A percentile compares a stretch with the other conserved stretches of the same genome.
Evolutionary conservation across 1,140 invertebrate species (phyloP).

Genomic region (Drosophila rhopaloa): DNA sequence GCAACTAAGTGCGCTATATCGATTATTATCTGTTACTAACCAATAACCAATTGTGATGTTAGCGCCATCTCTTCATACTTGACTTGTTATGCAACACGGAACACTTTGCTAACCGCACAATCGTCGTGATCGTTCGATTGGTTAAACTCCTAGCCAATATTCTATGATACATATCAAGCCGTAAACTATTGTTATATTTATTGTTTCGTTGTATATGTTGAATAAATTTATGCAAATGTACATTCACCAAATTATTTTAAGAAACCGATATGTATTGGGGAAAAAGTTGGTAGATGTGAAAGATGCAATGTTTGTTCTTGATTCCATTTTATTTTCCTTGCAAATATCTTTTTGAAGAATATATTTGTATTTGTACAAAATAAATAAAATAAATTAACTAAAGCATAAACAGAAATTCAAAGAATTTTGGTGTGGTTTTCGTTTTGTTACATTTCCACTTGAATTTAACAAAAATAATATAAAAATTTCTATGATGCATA

Average conservation of each 20-base stretch:
- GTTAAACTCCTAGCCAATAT: constrained; percentile 32
- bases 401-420: constrained; percentile 75
- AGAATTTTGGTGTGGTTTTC: constrained; percentile 52
- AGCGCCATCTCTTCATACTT: constrained; percentile 39
- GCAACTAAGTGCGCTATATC: constrained; percentile 45
- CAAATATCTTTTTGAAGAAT: constrained; percentile 55
- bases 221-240: constrained; percentile 39
- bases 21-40: constrained; percentile 24
- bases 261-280: background rate
- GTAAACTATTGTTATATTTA: constrained; percentile 21
- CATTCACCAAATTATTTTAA: constrained; percentile 16
- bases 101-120: constrained; percentile 54
- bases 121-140: constrained; percentile 16
- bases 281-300: background rate
- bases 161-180: constrained; percentile 39
- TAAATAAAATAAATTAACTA: constrained; percentile 81
- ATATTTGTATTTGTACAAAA: constrained; percentile 69
- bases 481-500: constrained; percentile 48
- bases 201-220: constrained; percentile 16
- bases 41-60: constrained; percentile 68
- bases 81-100: constrained; percentile 44
- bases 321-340: constrained; percentile 70
- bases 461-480: constrained; percentile 24
- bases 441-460: constrained; percentile 31
- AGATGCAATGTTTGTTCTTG: constrained; percentile 22